A percentile compares a stretch with the other conserved stretches of the same genome.
Evolutionary conservation across 1,140 invertebrate species (phyloP).

Genomic region (Aphidius ervi): DNA sequence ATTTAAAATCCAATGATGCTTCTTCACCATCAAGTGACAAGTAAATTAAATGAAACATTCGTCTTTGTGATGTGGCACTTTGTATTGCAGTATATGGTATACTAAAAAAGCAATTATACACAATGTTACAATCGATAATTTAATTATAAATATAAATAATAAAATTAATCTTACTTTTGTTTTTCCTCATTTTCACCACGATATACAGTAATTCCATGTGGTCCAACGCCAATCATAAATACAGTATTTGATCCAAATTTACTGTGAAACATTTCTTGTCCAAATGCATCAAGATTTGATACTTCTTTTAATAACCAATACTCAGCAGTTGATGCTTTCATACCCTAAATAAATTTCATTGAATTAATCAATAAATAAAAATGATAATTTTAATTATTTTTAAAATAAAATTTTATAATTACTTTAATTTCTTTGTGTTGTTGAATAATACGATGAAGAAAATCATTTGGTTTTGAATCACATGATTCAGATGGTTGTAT

Average conservation of each 20-base stretch:
- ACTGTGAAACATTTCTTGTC: conserved; percentile 77
- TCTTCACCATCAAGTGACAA: conserved; percentile 66
- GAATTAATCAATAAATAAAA: conserved; percentile 16
- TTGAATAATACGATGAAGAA: conserved; percentile 60
- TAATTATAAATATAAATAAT: background rate
- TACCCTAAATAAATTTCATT: conserved; percentile 43
- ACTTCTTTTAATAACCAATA: conserved; percentile 79
- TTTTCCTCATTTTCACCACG: conserved; percentile 59
- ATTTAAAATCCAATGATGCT: conserved; percentile 70
- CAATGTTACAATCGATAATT: background rate
- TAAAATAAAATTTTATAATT: background rate
- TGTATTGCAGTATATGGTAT: conserved; percentile 80
- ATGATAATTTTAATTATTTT: background rate
- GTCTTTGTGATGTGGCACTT: conserved; percentile 70
- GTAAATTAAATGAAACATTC: conserved; percentile 72
- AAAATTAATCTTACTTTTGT: conserved; percentile 54
- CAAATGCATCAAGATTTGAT: conserved; percentile 72
- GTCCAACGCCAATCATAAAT: conserved; percentile 68
- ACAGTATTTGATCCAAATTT: conserved; percentile 52
- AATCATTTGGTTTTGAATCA: conserved; percentile 59
- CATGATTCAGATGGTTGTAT: conserved; percentile 54
- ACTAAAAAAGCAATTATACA: conserved; percentile 52
- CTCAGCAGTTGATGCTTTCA: conserved; percentile 62
- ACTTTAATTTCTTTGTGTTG: conserved; percentile 59
- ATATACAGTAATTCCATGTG: conserved; percentile 75